These are phyloP conservation scores for Bellardia pandia DNA, from an alignment of 2,888 invertebrate species.

Conservation along the genomic window DNA sequence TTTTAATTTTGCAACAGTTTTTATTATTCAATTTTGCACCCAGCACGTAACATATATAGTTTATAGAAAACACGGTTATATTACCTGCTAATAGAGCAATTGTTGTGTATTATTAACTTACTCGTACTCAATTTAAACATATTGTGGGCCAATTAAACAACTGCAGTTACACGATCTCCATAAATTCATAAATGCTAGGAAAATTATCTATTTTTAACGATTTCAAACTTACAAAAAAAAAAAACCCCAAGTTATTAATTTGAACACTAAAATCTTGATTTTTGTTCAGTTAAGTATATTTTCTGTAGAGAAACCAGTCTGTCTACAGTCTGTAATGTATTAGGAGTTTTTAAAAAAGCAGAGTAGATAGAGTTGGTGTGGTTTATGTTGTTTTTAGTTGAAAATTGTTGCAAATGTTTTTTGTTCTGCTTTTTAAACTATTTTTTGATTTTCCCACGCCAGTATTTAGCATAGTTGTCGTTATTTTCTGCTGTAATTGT, in stretches of 20 bases:
- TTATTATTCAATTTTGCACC: too few species aligned
- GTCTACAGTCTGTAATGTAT: slow-evolving; percentile 10
- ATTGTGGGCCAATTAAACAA: slow-evolving; percentile 29
- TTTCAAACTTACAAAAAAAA: neutral
- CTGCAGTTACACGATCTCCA: slow-evolving; percentile 11
- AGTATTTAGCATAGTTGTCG: slow-evolving; percentile 63
- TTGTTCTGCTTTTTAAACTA: neutral
- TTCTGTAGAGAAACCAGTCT: slow-evolving; percentile 21
- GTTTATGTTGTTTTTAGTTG: slow-evolving; percentile 18
- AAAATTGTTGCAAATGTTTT: slow-evolving; percentile 4
- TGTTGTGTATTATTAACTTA: neutral
- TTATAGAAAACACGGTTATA: neutral
- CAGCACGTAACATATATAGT: too few species aligned
- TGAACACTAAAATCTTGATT: slow-evolving; percentile 18
- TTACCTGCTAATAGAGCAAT: neutral
- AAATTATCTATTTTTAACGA: slow-evolving; percentile 40
- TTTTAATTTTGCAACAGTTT: too few species aligned
- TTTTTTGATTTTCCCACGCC: slow-evolving; percentile 56
- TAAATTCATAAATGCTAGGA: slow-evolving; percentile 13
- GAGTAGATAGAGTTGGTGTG: neutral
- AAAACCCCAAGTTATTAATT: slow-evolving; percentile 40
- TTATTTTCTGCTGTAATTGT: slow-evolving; percentile 57
- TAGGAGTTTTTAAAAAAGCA: neutral
- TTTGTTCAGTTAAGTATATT: neutral
- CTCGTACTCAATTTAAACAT: slow-evolving; percentile 13